phyloP scores from a whole-genome alignment of 2,888 invertebrate species.

The Argyresthia albistria region DNA sequence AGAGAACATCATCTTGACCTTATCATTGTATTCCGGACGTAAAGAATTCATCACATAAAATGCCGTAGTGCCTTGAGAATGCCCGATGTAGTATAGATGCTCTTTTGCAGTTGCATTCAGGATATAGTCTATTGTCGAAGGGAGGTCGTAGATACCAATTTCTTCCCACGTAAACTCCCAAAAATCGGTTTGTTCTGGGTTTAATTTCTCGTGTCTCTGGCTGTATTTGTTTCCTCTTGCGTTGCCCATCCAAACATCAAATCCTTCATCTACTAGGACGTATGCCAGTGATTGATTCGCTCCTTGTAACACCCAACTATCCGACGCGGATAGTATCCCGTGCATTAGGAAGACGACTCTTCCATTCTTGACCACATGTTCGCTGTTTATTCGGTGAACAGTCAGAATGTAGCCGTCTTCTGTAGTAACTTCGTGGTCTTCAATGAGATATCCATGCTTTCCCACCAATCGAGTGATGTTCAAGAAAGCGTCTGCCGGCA shows the following conservation, averaged over 20 bases:
- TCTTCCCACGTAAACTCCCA: slow-evolving; percentile 79
- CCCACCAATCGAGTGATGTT: slow-evolving; percentile 28
- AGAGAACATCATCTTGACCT: slow-evolving; percentile 67
- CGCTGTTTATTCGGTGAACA: slow-evolving; percentile 34
- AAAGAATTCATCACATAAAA: slow-evolving; percentile 71
- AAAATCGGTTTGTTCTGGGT: slow-evolving; percentile 21
- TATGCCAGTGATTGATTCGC: slow-evolving; percentile 74
- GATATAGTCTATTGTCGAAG: slow-evolving; percentile 79
- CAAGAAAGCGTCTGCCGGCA: slow-evolving; percentile 28
- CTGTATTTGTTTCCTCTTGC: slow-evolving; percentile 84
- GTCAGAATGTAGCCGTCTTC: slow-evolving; percentile 43
- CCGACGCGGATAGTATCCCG: slow-evolving; percentile 81
- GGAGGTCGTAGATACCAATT: slow-evolving; percentile 79
- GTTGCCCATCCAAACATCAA: slow-evolving; percentile 89
- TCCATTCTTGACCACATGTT: slow-evolving; percentile 15
- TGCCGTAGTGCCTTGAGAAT: slow-evolving; percentile 77
- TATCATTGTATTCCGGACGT: slow-evolving; percentile 67
- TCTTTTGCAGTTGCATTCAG: slow-evolving; percentile 52
- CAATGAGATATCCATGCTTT: slow-evolving; percentile 34
- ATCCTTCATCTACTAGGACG: slow-evolving; percentile 76
- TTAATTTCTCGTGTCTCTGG: slow-evolving; percentile 53
- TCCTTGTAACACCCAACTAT: slow-evolving; percentile 80
- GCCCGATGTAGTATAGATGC: slow-evolving; percentile 77
- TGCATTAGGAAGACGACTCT: slow-evolving; percentile 81
- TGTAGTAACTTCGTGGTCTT: slow-evolving; percentile 36